These are phyloP conservation scores for Bradypodion pumilum DNA, from an alignment of 2,797 vertebrate genomes.

Conservation along the genomic window DNA sequence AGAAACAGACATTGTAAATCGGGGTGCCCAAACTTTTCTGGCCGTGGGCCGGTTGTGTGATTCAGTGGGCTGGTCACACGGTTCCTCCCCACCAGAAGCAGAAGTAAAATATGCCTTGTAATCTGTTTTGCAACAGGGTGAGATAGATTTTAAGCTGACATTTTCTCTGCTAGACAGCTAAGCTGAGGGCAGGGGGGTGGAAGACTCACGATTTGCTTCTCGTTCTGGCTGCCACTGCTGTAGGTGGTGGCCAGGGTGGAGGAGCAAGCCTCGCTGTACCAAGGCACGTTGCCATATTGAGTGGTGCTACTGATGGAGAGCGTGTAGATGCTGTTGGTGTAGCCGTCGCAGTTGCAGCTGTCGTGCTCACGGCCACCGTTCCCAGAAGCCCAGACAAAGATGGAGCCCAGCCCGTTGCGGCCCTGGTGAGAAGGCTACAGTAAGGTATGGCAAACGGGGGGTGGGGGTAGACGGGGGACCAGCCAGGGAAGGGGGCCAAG, in stretches of 20 bases:
- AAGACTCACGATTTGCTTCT: slow-evolving; percentile 94
- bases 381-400: slow-evolving; percentile 97
- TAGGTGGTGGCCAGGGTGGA: slow-evolving; percentile 96
- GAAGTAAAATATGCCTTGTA: too few species aligned
- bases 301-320: slow-evolving; percentile 98
- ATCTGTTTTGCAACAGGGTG: too few species aligned
- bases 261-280: slow-evolving; percentile 98
- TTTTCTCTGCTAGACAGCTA: too few species aligned
- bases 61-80: too few species aligned
- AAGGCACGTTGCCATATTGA: slow-evolving; percentile 91
- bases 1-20: too few species aligned
- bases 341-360: slow-evolving; percentile 98
- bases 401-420: slow-evolving; percentile 90
- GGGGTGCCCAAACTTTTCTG: too few species aligned
- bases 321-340: slow-evolving; percentile 99
- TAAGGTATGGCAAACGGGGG: neutral
- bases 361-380: slow-evolving; percentile 94
- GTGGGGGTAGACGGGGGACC: too few species aligned
- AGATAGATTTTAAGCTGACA: too few species aligned
- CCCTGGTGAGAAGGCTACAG: slow-evolving; percentile 76
- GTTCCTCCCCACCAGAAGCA: too few species aligned
- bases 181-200: rapidly evolving
- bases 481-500: neutral
- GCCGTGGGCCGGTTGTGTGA: too few species aligned
- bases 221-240: slow-evolving; percentile 94